Evolutionary conservation across 2,888 invertebrate genomes (phyloP), one percentile per base, ranked within the genome.

Genomic region (Polydrusus tereticollis): DNA sequence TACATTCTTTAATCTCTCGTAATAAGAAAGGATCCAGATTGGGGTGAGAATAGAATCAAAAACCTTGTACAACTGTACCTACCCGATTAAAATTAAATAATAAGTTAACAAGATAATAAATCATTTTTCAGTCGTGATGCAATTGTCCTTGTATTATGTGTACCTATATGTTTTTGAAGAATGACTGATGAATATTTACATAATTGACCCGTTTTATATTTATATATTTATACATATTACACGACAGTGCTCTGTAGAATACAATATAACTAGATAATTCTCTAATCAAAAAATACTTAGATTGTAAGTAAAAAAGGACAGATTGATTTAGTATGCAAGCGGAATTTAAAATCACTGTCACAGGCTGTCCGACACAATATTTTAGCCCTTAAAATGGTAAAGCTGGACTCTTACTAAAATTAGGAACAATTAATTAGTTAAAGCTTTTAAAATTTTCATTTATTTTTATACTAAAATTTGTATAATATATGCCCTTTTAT

Each of bases 281-380:
- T 38, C 38, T 55, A 52, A 21, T 38, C 6, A 65, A 65, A 65
- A 65, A 55, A 65, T 38, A 41, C 65, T 36, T 55, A 29, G n/a
- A 62, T 62, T 16, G 52, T 55, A 55, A 57, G 65, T 55, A 65
- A 55, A 55, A 65, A 55, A 65, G 43, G 50, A 65, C 41, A 47
- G 63, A 63, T 47, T 50, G 65, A 65, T 65, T 65, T 65, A 65
- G 65, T 65, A 65, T 65, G 65, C 65, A 65, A 65, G 65, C 65
- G 41, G 23, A 58, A 41, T 47, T 63, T 47, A 47, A 33, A 45
- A 47, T 63, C 29, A 47, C 23, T 41, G 1, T 12, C 50, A 63
- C 63, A 63, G 36, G 47, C 1, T 63, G 29, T 26, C 16, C 26
- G 20, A 50, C 20, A 26, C n/a, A 14, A 50, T 4, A 50, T n/a